These are phyloP conservation scores for Phaedon cochleariae DNA, from an alignment of 2,888 invertebrate species.

Conservation along the genomic window DNA sequence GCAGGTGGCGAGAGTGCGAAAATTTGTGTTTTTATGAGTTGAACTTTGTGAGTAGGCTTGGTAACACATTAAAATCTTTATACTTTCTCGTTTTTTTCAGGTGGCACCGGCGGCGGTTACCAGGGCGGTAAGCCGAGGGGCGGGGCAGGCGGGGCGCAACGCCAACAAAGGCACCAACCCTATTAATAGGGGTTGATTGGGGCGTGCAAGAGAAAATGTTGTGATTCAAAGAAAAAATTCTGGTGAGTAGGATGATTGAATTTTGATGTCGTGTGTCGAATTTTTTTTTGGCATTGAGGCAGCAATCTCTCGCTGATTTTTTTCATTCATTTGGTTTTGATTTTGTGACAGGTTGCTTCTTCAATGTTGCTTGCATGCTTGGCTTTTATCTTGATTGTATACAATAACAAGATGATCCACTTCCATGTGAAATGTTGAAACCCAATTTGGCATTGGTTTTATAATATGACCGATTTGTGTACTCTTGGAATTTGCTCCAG, in stretches of 20 bases:
- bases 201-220: slow-evolving; percentile 20
- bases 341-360: background rate
- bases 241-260: slow-evolving; percentile 1
- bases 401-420: too few relatives aligned
- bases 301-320: too few relatives aligned
- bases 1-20: slow-evolving; percentile 51
- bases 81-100: slow-evolving; percentile 57
- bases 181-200: slow-evolving; percentile 65
- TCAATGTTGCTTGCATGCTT: background rate
- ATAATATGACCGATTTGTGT: too few relatives aligned
- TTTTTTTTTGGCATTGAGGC: too few relatives aligned
- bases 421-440: too few relatives aligned
- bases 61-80: slow-evolving; percentile 56
- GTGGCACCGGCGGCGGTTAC: slow-evolving; percentile 62
- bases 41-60: slow-evolving; percentile 55
- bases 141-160: slow-evolving; percentile 68
- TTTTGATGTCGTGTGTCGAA: too few relatives aligned
- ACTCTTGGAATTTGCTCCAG: too few relatives aligned
- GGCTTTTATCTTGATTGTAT: too few relatives aligned
- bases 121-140: slow-evolving; percentile 74
- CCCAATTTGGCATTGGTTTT: too few relatives aligned
- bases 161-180: slow-evolving; percentile 89
- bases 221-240: background rate
- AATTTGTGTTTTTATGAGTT: slow-evolving; percentile 43
- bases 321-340: too few relatives aligned